Conservation (phyloP, 2,113 vertebrate genomes). For the Vimba vimba region DNA sequence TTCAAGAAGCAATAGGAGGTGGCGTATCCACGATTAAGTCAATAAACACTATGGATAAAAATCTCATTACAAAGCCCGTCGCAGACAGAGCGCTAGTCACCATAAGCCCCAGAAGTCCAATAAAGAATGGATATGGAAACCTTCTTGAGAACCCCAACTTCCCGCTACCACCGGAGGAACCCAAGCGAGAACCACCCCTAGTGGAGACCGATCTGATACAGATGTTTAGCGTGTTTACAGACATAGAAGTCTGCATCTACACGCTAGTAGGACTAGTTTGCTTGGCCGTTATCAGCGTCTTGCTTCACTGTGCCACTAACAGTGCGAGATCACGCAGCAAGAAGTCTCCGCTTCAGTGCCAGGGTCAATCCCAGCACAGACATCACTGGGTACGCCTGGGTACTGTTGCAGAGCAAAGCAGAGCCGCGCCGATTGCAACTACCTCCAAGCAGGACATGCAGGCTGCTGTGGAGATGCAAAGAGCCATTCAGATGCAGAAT, state of each 20-base stretch:
- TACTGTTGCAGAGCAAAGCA: slow-evolving; percentile 68
- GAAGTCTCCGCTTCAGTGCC: slow-evolving; percentile 80
- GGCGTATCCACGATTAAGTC: slow-evolving; percentile 49
- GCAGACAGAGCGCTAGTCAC: slow-evolving; percentile 48
- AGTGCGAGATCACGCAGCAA: slow-evolving; percentile 81
- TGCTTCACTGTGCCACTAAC: slow-evolving; percentile 88
- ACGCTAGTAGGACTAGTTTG: slow-evolving; percentile 87
- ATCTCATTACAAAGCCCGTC: neutral
- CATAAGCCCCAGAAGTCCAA: slow-evolving; percentile 44
- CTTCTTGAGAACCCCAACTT: slow-evolving; percentile 77
- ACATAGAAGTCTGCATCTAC: slow-evolving; percentile 92
- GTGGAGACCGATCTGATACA: slow-evolving; percentile 76
- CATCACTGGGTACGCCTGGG: slow-evolving; percentile 92
- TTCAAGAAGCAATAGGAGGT: slow-evolving; percentile 45
- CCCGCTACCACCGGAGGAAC: slow-evolving; percentile 72
- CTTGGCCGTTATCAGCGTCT: slow-evolving; percentile 87
- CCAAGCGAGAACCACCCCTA: slow-evolving; percentile 60
- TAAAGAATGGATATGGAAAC: slow-evolving; percentile 64
- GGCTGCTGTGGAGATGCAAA: slow-evolving; percentile 38
- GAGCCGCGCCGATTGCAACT: slow-evolving; percentile 69
- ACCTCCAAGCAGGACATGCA: slow-evolving; percentile 71
- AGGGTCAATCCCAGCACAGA: slow-evolving; percentile 80
- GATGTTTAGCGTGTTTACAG: slow-evolving; percentile 77
- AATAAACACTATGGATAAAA: slow-evolving; percentile 3
- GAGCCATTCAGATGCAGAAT: slow-evolving; percentile 44